phyloP scores from a whole-genome alignment of 1,140 invertebrate genomes.

The Centruroides vittatus region DNA sequence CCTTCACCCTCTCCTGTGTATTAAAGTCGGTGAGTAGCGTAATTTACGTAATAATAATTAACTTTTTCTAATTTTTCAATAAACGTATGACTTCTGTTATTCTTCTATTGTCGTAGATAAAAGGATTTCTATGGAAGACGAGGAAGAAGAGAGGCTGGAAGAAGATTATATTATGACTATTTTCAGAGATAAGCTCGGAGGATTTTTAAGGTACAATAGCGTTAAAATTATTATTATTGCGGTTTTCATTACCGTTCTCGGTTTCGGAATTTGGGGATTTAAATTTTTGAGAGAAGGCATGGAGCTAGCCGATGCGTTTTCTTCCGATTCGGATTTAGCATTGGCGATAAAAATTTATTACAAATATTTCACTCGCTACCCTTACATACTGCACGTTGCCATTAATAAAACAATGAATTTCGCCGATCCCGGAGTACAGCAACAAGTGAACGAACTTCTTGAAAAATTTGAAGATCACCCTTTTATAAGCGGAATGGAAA shows the following conservation, averaged over 20 bases:
- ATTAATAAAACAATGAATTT: conserved; percentile 69
- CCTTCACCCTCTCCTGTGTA: too few relatives aligned
- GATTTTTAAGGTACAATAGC: conserved; percentile 53
- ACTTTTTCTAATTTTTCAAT: too few relatives aligned
- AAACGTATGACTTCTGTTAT: too few relatives aligned
- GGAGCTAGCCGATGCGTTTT: conserved; percentile 64
- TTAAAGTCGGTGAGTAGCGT: too few relatives aligned
- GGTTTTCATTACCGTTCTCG: conserved; percentile 61
- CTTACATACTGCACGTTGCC: conserved; percentile 74
- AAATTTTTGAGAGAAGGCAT: conserved; percentile 77
- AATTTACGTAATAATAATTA: too few relatives aligned
- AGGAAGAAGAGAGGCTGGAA: conserved; percentile 20
- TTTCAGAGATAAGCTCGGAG: conserved; percentile 64
- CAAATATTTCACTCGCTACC: conserved; percentile 74
- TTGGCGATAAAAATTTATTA: conserved; percentile 76
- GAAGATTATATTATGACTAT: conserved; percentile 74
- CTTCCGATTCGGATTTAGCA: conserved; percentile 75
- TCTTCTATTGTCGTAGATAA: too few relatives aligned
- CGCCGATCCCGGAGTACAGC: conserved; percentile 58
- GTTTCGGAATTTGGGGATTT: conserved; percentile 70
- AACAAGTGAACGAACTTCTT: conserved; percentile 61
- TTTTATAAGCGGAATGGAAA: conserved; percentile 53
- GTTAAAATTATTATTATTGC: conserved; percentile 62
- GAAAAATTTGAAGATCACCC: conserved; percentile 60
- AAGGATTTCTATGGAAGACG: too few relatives aligned